Percentiles rank a stretch among this genome's conserved stretches.
Conservation (phyloP, 2,888 invertebrate species). For the Nephrotoma guestfalica region DNA sequence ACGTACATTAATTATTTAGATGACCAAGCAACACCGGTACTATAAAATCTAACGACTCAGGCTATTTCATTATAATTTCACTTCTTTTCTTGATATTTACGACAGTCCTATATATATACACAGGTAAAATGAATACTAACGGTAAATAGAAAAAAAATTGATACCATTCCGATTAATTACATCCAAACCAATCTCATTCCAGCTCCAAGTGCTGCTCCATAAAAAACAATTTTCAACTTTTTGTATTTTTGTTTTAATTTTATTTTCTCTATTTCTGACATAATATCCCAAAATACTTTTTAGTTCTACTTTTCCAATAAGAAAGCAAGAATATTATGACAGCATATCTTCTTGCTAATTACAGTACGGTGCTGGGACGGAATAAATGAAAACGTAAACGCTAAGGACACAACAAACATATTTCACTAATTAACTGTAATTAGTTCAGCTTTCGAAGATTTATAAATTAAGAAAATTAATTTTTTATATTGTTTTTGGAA, state of each 20-base stretch:
- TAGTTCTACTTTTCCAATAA: not conserved
- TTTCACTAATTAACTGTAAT: not conserved
- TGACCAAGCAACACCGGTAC: not conserved
- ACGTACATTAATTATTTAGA: not conserved
- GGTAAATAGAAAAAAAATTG: not conserved
- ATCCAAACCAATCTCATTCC: not conserved
- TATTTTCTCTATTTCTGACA: not conserved
- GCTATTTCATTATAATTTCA: not conserved
- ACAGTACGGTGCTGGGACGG: not conserved
- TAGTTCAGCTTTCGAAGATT: not conserved
- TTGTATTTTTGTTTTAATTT: not conserved
- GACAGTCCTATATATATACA: not conserved
- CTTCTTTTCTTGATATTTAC: not conserved
- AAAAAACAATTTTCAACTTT: not conserved
- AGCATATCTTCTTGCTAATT: not conserved
- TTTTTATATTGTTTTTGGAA: not conserved
- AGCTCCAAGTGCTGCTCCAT: not conserved
- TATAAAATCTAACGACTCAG: not conserved
- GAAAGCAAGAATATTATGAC: not conserved
- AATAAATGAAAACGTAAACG: not conserved
- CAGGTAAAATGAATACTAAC: not conserved
- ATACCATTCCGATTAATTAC: not conserved
- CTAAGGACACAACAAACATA: not conserved
- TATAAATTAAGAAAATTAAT: not conserved
- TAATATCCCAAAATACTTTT: not conserved